phyloP scores from a whole-genome alignment of 2,113 vertebrate species.

The Apistogramma diplotaenia region DNA sequence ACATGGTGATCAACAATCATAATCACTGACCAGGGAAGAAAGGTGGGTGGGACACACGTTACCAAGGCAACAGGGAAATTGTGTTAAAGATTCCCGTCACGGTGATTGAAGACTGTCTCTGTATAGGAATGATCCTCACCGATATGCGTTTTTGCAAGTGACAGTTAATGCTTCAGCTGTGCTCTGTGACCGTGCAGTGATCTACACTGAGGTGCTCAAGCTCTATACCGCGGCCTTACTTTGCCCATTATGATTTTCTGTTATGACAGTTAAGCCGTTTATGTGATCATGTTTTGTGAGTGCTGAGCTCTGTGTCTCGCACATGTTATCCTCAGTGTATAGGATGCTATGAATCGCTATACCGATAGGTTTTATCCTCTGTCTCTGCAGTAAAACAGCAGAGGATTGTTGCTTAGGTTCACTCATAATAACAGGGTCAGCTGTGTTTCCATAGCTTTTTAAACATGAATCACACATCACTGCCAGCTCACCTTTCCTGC shows the following conservation, averaged over 20 bases:
- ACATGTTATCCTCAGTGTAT: neutral
- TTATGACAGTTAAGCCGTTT: neutral
- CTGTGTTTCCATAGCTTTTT: constrained; percentile 33
- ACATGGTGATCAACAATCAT: constrained; percentile 18
- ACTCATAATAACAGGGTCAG: constrained; percentile 24
- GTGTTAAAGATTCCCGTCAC: constrained; percentile 58
- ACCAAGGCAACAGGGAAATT: constrained; percentile 53
- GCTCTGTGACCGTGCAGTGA: neutral
- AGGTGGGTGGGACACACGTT: constrained; percentile 20
- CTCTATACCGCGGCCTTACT: neutral
- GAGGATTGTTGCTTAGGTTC: neutral
- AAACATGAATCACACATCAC: constrained; percentile 16
- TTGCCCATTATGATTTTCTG: neutral
- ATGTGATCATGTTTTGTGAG: constrained; percentile 2
- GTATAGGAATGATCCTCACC: constrained; percentile 27
- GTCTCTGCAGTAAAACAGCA: neutral
- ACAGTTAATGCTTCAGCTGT: constrained; percentile 24
- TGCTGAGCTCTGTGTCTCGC: neutral
- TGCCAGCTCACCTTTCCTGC: constrained; percentile 67
- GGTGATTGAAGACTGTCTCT: constrained; percentile 45
- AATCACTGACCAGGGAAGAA: constrained; percentile 10
- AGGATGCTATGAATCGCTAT: neutral
- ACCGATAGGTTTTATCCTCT: neutral
- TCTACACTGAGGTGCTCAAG: neutral
- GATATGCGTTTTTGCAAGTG: constrained; percentile 6